A percentile compares a stretch with the other conserved stretches of the same genome.
These are phyloP conservation scores for Heliconius himera DNA, from an alignment of 1,140 invertebrate species.

Conservation along the genomic window DNA sequence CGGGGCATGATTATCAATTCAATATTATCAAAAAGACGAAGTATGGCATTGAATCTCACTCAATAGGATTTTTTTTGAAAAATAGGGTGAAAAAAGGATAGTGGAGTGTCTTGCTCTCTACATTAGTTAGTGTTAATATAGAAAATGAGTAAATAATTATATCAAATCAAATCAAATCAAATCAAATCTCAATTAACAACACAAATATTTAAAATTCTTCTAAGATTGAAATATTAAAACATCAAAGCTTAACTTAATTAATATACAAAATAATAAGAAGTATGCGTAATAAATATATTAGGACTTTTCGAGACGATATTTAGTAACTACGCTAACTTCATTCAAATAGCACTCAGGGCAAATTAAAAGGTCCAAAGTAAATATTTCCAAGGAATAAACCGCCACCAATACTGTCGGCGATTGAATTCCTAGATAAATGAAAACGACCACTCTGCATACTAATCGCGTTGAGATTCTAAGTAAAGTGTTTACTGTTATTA, in stretches of 20 bases:
- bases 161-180: too few species aligned
- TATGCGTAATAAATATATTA: background rate
- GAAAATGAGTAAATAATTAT: background rate
- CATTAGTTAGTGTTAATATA: too few species aligned
- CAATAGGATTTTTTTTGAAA: too few species aligned
- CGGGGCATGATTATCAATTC: too few species aligned
- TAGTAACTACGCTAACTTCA: background rate
- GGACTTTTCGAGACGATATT: background rate
- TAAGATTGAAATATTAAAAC: background rate
- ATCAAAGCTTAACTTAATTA: background rate
- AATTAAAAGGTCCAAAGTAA: constrained; percentile 14
- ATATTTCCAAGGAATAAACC: background rate
- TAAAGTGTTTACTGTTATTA: background rate
- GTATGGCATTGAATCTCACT: too few species aligned
- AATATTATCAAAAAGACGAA: too few species aligned
- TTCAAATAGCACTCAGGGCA: background rate
- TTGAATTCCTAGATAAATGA: constrained; percentile 18
- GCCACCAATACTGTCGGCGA: background rate
- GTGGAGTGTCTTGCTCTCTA: too few species aligned
- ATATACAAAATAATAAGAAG: background rate
- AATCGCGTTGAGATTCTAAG: background rate
- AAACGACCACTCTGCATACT: constrained; percentile 5
- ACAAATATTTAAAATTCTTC: background rate
- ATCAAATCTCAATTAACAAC: background rate
- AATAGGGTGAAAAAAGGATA: too few species aligned